A percentile compares a stretch with the other conserved stretches of the same genome.
These are phyloP conservation scores for Macrotrachela quadricornifera DNA, from an alignment of 1,140 invertebrate species.

Conservation along the genomic window DNA sequence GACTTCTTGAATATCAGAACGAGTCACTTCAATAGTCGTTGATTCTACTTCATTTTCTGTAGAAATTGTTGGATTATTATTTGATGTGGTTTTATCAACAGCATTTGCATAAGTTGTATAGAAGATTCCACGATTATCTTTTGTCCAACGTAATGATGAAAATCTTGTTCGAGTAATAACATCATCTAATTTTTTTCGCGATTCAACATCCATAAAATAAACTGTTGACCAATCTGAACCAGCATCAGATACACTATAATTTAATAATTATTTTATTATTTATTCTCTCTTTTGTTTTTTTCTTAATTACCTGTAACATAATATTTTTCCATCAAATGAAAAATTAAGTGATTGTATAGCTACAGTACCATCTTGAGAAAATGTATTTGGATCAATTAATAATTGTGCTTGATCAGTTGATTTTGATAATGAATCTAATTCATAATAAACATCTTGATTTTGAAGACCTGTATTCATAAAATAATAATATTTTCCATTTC, in stretches of 20 bases:
- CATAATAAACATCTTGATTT: constrained; percentile 83
- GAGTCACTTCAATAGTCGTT: too few species aligned
- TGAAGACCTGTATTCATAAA: constrained; percentile 82
- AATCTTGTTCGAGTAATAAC: constrained; percentile 72
- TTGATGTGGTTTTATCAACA: constrained; percentile 70
- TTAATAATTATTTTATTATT: neutral
- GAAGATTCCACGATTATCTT: constrained; percentile 80
- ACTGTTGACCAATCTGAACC: neutral
- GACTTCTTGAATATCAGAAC: constrained; percentile 58
- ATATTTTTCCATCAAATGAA: constrained; percentile 54
- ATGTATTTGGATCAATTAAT: constrained; percentile 80
- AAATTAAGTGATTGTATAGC: constrained; percentile 55
- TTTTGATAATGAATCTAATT: constrained; percentile 47
- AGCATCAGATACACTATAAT: neutral
- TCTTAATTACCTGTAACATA: too few species aligned
- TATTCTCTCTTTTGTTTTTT: too few species aligned
- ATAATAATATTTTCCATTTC: constrained; percentile 54
- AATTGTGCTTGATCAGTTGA: constrained; percentile 53
- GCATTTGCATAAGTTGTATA: constrained; percentile 63
- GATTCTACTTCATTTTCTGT: constrained; percentile 45
- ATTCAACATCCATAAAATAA: neutral
- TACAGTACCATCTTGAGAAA: constrained; percentile 78
- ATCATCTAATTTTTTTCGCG: constrained; percentile 36
- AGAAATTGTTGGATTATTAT: constrained; percentile 56
- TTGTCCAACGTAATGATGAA: constrained; percentile 70